Base-by-base conservation (phyloP, 2,888 invertebrate species). In the Rosalia funebris region DNA sequence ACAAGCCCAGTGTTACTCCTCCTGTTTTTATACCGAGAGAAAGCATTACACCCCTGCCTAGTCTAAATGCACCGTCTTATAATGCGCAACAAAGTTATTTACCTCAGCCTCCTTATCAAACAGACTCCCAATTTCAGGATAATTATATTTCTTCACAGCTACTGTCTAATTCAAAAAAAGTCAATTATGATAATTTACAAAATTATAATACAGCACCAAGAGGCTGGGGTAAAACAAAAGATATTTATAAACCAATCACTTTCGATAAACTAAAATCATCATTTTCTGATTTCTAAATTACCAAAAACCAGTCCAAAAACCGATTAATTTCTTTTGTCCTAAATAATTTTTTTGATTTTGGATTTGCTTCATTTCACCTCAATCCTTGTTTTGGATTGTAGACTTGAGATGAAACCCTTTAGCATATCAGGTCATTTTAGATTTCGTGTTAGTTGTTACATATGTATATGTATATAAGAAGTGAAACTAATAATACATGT, bases 151-250 rank as follows among this genome's bases (percentile, higher is more conserved):
- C 44, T 17, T 44, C 52, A 52, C 57, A 20, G 47, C 66, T 67
- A 44, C 58, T 69, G 12, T 69, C 72, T 46, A 60, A 72, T 9
- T 47, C 74, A 2, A 71, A 73, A 47, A 75, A 73, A 57, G 58
- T 79, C 37, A 75, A 76, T 59, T 75, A 71, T 52, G 72, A 69
- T 57, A 71, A 66, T 39, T 57, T 79, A 11, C 72, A 83, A 74
- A 92, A 91, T 74, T 94, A 92, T 81, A 94, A 94, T 72, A 92
- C 91, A 0, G 91, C 92, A 25, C 90, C 94, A 2, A 86, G 93
- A 25, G 93, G 93, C 0, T 94, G 94, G 92, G 88, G 88, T 3
- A 86, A 89, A 70, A 85, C 85, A 71, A 85, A 86, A 69, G 85
- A 88, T 45, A 87, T 87, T 66, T 92, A 92, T 82, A 84, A 88